Percentiles rank a stretch among this genome's conserved stretches.
phyloP scores from a whole-genome alignment of 1,140 invertebrate genomes.

The Odontomachus brunneus region DNA sequence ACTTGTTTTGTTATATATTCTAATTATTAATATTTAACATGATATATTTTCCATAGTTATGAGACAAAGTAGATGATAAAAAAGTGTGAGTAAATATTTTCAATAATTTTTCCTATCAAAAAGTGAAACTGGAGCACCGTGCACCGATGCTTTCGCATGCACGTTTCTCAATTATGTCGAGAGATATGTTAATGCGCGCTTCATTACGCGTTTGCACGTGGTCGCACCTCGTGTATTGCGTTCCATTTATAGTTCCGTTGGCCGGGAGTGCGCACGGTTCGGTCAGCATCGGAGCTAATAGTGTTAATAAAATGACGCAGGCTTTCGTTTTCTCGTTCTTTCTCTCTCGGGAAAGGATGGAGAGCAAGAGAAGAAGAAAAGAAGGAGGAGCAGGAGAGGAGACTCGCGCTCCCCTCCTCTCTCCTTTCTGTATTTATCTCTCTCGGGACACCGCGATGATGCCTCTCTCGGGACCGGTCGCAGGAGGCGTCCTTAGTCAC shows the following conservation, averaged over 20 bases:
- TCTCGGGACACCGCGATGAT: constrained; percentile 26
- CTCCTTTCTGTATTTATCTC: constrained; percentile 31
- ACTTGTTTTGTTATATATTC: no score
- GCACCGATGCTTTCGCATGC: neutral
- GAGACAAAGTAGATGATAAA: no score
- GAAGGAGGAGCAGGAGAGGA: no score
- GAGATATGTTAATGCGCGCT: constrained; percentile 2
- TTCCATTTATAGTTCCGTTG: constrained; percentile 35
- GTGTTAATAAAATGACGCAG: constrained; percentile 57
- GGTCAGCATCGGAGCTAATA: constrained; percentile 47
- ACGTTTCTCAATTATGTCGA: neutral
- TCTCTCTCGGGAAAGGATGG: neutral
- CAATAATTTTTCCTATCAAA: no score
- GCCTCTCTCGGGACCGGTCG: constrained; percentile 30
- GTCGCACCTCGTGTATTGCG: neutral
- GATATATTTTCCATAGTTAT: no score
- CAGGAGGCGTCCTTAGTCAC: constrained; percentile 58
- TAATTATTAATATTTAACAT: no score
- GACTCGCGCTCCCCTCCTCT: neutral
- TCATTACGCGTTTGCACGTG: neutral
- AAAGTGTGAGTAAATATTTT: no score
- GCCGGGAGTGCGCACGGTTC: constrained; percentile 12
- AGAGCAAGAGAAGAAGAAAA: constrained; percentile 20
- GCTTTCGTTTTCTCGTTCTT: constrained; percentile 14
- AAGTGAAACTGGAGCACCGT: no score